Conservation (phyloP, 2,888 invertebrate genomes). For the Sarcophaga rosellei region DNA sequence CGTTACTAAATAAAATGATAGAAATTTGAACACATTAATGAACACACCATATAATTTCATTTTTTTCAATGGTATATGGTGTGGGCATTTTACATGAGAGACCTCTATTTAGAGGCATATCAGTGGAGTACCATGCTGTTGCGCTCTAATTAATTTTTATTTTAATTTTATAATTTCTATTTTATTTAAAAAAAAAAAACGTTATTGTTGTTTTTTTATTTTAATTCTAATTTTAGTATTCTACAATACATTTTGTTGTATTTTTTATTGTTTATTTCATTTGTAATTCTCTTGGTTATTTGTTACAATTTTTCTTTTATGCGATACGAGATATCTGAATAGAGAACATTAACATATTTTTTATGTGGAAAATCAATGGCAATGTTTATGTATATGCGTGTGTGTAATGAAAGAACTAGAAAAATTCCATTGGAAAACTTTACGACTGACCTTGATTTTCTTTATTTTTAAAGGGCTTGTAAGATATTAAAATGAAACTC, state of each 20-base stretch:
- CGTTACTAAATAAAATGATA: conserved; percentile 21
- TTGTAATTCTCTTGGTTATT: conserved; percentile 24
- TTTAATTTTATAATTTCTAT: conserved; percentile 11
- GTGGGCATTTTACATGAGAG: too few relatives aligned
- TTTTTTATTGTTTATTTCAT: background rate
- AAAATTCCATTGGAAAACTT: background rate
- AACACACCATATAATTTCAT: too few relatives aligned
- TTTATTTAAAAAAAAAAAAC: conserved; percentile 32
- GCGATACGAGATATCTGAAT: too few relatives aligned
- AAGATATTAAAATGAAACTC: background rate
- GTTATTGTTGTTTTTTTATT: background rate
- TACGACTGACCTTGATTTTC: conserved; percentile 17
- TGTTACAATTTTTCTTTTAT: conserved; percentile 7
- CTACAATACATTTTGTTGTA: background rate
- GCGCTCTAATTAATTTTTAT: conserved; percentile 49
- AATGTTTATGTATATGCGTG: background rate
- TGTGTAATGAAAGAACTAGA: background rate
- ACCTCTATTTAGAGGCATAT: too few relatives aligned
- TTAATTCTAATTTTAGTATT: background rate
- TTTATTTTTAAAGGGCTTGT: background rate
- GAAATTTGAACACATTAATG: background rate
- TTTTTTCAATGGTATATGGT: too few relatives aligned
- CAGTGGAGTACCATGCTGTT: background rate
- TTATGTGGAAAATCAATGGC: too few relatives aligned
- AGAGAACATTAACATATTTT: too few relatives aligned